phyloP scores from a whole-genome alignment of 2,888 invertebrate genomes.

The Macropis europaea region DNA sequence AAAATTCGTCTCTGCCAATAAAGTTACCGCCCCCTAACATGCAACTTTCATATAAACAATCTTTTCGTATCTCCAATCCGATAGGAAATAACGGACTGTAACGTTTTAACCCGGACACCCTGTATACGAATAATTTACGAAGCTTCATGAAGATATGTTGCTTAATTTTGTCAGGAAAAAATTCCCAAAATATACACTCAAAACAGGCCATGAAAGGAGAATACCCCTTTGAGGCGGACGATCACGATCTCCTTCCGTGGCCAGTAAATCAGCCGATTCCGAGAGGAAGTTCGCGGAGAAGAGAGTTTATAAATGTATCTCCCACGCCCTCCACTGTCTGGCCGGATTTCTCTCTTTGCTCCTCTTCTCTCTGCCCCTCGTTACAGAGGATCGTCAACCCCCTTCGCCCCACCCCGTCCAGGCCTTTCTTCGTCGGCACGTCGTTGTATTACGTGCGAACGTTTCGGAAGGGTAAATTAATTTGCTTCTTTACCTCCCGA shows the following conservation, averaged over 20 bases:
- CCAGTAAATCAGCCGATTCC: constrained; percentile 70
- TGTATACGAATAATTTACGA: too few relatives aligned
- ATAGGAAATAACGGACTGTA: too few relatives aligned
- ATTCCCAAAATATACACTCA: too few relatives aligned
- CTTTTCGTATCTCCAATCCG: too few relatives aligned
- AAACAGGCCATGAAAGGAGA: too few relatives aligned
- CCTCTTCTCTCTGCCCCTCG: constrained; percentile 26
- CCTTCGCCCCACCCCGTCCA: constrained; percentile 4
- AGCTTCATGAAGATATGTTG: too few relatives aligned
- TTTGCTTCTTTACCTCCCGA: constrained; percentile 58
- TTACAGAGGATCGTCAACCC: constrained; percentile 14
- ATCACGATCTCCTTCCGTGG: constrained; percentile 60
- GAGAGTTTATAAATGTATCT: constrained; percentile 76
- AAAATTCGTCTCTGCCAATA: too few relatives aligned
- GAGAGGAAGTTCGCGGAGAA: constrained; percentile 65
- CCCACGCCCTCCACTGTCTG: constrained; percentile 76
- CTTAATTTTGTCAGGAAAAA: too few relatives aligned
- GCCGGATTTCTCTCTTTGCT: constrained; percentile 64
- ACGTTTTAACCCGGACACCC: too few relatives aligned
- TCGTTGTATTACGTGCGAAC: constrained; percentile 62
- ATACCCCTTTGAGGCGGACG: constrained; percentile 53
- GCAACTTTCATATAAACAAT: too few relatives aligned
- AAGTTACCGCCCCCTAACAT: too few relatives aligned
- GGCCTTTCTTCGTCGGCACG: constrained; percentile 38
- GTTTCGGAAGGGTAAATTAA: constrained; percentile 67